Percentiles rank a stretch among this genome's conserved stretches.
These are phyloP conservation scores for Astyanax mexicanus DNA, from an alignment of 2,797 vertebrate species.

Conservation along the genomic window DNA sequence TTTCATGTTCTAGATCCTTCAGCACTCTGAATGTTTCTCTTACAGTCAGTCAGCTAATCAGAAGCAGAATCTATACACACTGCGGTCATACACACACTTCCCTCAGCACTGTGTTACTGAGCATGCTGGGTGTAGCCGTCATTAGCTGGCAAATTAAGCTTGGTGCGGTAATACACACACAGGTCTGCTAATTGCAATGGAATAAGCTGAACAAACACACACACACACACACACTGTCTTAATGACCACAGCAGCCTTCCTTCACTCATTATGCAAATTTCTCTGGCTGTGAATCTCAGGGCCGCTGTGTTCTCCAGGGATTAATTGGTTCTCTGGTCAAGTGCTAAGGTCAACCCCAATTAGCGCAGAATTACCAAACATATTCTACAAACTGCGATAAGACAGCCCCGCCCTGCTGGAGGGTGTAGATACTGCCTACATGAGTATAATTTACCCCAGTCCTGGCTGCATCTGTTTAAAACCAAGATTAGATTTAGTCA, in stretches of 20 bases:
- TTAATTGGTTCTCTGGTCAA: slow-evolving; percentile 52
- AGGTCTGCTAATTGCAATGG: not conserved
- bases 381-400: not conserved
- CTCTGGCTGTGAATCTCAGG: slow-evolving; percentile 43
- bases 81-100: not conserved
- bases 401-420: not conserved
- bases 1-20: too few relatives aligned
- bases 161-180: slow-evolving; percentile 8
- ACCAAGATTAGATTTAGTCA: not conserved
- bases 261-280: slow-evolving; percentile 54
- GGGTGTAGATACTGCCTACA: not conserved
- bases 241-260: slow-evolving; percentile 51
- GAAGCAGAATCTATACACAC: too few relatives aligned
- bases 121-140: slow-evolving; percentile 32
- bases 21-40: too few relatives aligned
- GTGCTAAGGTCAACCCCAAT: slow-evolving; percentile 53
- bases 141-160: slow-evolving; percentile 49
- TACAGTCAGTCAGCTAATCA: too few relatives aligned
- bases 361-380: slow-evolving; percentile 24
- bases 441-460: not conserved
- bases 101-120: slow-evolving; percentile 10
- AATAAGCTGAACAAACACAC: not conserved
- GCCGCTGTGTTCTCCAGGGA: slow-evolving; percentile 37
- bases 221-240: slow-evolving; percentile 33
- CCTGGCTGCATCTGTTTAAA: not conserved